Evolutionary conservation across 2,113 vertebrate genomes (phyloP).

Genomic region (Dicrurus megarhynchus): DNA sequence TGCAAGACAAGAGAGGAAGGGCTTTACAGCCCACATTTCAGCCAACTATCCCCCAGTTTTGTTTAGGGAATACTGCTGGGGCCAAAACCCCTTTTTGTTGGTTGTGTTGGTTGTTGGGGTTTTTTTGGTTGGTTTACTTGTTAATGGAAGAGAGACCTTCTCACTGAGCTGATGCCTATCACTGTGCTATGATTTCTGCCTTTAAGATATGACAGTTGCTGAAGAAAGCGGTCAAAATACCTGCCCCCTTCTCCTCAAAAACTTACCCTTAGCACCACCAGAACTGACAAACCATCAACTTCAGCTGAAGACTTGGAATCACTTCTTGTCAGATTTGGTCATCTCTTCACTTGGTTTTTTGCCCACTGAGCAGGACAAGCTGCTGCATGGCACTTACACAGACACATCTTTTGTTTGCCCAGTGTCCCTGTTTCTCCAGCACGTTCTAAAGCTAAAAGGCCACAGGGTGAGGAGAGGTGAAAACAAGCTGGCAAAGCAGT

Average conservation of each 20-base stretch:
- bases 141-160: neutral
- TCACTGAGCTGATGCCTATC: neutral
- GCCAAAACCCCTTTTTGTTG: neutral
- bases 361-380: neutral
- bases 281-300: neutral
- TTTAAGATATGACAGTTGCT: neutral
- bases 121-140: neutral
- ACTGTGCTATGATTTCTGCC: neutral
- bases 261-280: neutral
- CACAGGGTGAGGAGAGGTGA: neutral
- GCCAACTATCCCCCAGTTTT: neutral
- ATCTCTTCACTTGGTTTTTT: neutral
- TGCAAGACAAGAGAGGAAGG: neutral
- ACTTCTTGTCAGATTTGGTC: neutral
- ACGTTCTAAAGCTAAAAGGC: neutral
- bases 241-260: neutral
- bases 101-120: neutral
- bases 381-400: neutral
- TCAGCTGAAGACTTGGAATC: neutral
- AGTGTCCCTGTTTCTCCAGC: neutral
- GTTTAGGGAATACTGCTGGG: neutral
- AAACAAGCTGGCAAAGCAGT: neutral
- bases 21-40: neutral
- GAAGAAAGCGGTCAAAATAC: neutral
- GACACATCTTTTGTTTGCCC: neutral